Evolutionary conservation across 2,113 vertebrate genomes (phyloP).

Genomic region (Platichthys flesus): DNA sequence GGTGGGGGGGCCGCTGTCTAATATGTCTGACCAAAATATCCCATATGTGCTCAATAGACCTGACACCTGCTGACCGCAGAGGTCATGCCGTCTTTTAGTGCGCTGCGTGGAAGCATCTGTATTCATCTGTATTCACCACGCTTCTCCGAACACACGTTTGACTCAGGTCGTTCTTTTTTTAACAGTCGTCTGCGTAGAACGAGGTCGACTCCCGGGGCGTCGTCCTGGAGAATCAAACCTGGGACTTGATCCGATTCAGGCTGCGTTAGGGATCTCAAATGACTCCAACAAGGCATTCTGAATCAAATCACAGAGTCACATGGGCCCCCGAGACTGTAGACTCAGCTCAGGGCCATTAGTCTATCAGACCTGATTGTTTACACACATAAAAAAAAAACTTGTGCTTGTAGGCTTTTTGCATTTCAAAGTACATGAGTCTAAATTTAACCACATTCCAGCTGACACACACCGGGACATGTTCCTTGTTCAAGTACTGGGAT

Average conservation of each 20-base stretch:
- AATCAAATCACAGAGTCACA: slow-evolving; percentile 74
- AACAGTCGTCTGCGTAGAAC: slow-evolving; percentile 39
- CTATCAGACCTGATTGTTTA: slow-evolving; percentile 61
- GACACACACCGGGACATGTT: background rate
- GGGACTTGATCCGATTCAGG: slow-evolving; percentile 62
- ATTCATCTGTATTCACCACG: background rate
- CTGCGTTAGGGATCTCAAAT: slow-evolving; percentile 67
- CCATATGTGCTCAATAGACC: background rate
- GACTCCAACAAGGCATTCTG: slow-evolving; percentile 61
- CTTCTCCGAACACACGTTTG: slow-evolving; percentile 2
- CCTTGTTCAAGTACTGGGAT: background rate
- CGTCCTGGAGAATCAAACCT: slow-evolving; percentile 50
- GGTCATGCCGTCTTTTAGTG: background rate
- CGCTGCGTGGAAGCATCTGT: background rate
- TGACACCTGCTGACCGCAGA: slow-evolving; percentile 18
- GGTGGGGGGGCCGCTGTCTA: background rate
- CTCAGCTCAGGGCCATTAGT: slow-evolving; percentile 59
- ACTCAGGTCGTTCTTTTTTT: background rate
- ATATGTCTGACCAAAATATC: background rate
- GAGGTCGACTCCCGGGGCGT: slow-evolving; percentile 31
- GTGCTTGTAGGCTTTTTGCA: slow-evolving; percentile 23
- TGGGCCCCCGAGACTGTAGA: slow-evolving; percentile 43
- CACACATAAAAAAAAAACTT: slow-evolving; percentile 15
- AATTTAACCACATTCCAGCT: slow-evolving; percentile 14
- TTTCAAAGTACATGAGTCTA: slow-evolving; percentile 27